These are phyloP conservation scores for Scrobipalpa atriplicella DNA, from an alignment of 2,888 invertebrate species.

Conservation along the genomic window DNA sequence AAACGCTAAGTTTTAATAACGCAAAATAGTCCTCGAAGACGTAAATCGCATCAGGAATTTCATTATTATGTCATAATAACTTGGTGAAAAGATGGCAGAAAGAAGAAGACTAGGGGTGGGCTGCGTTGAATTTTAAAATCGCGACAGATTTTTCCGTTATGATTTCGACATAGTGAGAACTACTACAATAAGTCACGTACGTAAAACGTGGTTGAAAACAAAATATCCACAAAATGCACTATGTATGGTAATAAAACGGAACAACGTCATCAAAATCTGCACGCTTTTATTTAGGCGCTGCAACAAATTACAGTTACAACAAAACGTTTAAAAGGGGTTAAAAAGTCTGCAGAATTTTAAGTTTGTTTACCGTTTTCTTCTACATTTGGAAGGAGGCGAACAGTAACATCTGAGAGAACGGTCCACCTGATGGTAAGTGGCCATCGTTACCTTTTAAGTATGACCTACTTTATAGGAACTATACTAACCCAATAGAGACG, in stretches of 20 bases:
- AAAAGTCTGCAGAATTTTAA: background rate
- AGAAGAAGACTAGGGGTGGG: constrained; percentile 1
- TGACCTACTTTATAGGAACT: no score
- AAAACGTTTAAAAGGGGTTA: background rate
- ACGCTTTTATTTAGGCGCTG: background rate
- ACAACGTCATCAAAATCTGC: constrained; percentile 6
- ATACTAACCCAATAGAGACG: no score
- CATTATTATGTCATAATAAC: constrained; percentile 27
- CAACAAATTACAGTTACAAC: background rate
- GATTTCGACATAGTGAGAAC: background rate
- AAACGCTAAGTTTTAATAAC: constrained; percentile 41
- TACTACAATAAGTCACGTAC: background rate
- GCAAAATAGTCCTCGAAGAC: constrained; percentile 26
- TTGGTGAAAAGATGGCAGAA: constrained; percentile 18
- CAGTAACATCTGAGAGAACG: no score
- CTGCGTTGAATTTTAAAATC: background rate
- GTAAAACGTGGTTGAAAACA: background rate
- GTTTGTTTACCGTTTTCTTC: no score
- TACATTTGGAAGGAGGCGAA: no score
- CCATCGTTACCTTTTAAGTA: no score
- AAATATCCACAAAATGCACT: constrained; percentile 9
- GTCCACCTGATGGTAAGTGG: no score
- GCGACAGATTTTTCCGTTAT: background rate
- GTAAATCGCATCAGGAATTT: constrained; percentile 24
- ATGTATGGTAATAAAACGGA: constrained; percentile 11